Evolutionary conservation across 23 tunicate genomes (phyloP), one percentile per base, ranked within the genome.

Genomic region (Halocynthia roretzi): DNA sequence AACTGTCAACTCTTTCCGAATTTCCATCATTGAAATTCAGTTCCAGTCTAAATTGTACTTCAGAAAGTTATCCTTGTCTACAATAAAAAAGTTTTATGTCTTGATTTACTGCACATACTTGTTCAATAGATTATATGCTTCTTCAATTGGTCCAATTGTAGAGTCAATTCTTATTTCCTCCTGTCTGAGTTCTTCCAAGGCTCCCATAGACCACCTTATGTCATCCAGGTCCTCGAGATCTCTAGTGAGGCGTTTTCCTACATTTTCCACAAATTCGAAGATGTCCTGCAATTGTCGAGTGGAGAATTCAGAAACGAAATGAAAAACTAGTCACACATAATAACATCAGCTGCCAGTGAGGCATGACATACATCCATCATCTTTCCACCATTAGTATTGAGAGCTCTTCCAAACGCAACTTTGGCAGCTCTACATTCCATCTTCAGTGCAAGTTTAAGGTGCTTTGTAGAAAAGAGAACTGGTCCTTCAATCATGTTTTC

Each of bases 291-390:
- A 70, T 12, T 76, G 4, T 15, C 4, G 64, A 60, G 4, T 2
- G 6, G 5, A 14, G 72, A 15, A 68, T 68, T 68, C 44, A 22
- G 49, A 15, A n/a, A 68, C 18, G 0, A 10, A 71, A 71, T 14
- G 11, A 71, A 71, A 71, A 71, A 14, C 51, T 12, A 67, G 22
- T 67, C 4, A 67, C 19, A 12, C 12, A 9, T 54, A 10, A 40
- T 54, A 11, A 10, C 18, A 67, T 11, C 18, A 21, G 8, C 18
- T 21, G 12, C 15, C 8, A 10, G 9, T 18, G n/a, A n/a, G n/a
- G n/a, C n/a, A n/a, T n/a, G n/a, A n/a, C n/a, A n/a, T 72, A 89
- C 96, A 50, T 89, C 96, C 96, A 89, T 89, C 72, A 83, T 61
- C 22, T 69, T 17, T 17, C 88, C 89, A 53, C 81, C 67, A 19